Evolutionary conservation across 2,797 vertebrate genomes (phyloP), one percentile per base, ranked within the genome.

Genomic region (Sebastes umbrosus): DNA sequence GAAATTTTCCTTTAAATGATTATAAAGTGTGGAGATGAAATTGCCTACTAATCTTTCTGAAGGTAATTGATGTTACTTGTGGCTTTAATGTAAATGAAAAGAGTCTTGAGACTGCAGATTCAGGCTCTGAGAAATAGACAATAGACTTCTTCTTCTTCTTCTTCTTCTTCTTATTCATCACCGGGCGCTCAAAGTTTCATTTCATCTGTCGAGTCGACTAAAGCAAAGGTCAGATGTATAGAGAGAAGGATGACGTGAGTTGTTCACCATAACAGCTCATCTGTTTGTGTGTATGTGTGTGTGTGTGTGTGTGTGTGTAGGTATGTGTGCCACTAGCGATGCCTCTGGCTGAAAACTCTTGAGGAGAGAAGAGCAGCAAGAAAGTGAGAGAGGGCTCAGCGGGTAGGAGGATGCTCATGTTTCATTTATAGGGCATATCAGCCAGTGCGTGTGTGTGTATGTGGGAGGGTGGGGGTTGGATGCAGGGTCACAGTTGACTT

Each of bases 151-250:
- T 27, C 25, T 27, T 27, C 4, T 27, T 36, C 4, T 36, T 36
- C 11, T 36, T 36, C 57, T 67, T 79, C 68, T 27, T 31, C 9
- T 57, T 57, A 12, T 39, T 39, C 72, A 68, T 55, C 65, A 68
- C 16, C 36, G 52, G 72, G 36, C 3, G 3, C 69, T 82, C 67
- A 31, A 71, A 64, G 55, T 82, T 83, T 86, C 25, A 73, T 84
- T 84, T 84, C 70, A 25, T 82, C 39, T 74, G 79, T 70, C 82
- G 84, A 81, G 79, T 70, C 83, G 83, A 82, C 78, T 70, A 52
- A 86, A 86, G 62, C 85, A 89, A 94, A 93, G 89, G 90, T 93
- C 91, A 93, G 66, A 73, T 57, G 32, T 71, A 84, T 75, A 6
- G 75, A 74, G 74, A 80, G 82, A 82, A 69, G 1, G 18, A 75